Percentiles rank a stretch among this genome's conserved stretches.
Conservation (phyloP, 2,113 vertebrate species). For the Phalacrocorax brasilianus region DNA sequence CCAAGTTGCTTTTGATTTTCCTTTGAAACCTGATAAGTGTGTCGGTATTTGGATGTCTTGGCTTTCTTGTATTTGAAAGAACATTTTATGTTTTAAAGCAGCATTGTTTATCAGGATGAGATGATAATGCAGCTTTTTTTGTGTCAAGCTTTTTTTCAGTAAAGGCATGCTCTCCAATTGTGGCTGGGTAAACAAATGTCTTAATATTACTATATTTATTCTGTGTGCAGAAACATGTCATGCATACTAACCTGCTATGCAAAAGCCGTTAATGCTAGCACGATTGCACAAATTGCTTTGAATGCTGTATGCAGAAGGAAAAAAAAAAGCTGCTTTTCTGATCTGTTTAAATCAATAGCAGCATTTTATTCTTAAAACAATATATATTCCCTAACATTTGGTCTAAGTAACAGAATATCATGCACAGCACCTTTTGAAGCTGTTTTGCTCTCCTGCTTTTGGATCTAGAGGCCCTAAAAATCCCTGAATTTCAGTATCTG, state of each 20-base stretch:
- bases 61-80: constrained; percentile 18
- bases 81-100: not conserved
- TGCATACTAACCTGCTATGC: constrained; percentile 54
- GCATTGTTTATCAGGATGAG: constrained; percentile 45
- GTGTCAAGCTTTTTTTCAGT: not conserved
- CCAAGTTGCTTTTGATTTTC: not conserved
- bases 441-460: constrained; percentile 8
- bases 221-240: constrained; percentile 34
- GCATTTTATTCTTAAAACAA: constrained; percentile 14
- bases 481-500: constrained; percentile 17
- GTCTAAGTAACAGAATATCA: constrained; percentile 21
- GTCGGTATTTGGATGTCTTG: constrained; percentile 20
- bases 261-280: not conserved
- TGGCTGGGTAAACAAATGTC: constrained; percentile 13
- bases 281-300: constrained; percentile 33
- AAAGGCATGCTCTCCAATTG: constrained; percentile 49
- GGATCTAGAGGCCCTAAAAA: not conserved
- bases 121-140: constrained; percentile 36
- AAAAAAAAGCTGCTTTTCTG: not conserved
- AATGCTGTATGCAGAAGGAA: constrained; percentile 36
- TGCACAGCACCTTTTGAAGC: constrained; percentile 3
- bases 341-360: constrained; percentile 1
- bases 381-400: not conserved
- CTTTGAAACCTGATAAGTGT: not conserved
- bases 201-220: not conserved